A percentile compares a stretch with the other conserved stretches of the same genome.
Evolutionary conservation across 1,140 invertebrate species (phyloP).

Genomic region (Helicoverpa zea): DNA sequence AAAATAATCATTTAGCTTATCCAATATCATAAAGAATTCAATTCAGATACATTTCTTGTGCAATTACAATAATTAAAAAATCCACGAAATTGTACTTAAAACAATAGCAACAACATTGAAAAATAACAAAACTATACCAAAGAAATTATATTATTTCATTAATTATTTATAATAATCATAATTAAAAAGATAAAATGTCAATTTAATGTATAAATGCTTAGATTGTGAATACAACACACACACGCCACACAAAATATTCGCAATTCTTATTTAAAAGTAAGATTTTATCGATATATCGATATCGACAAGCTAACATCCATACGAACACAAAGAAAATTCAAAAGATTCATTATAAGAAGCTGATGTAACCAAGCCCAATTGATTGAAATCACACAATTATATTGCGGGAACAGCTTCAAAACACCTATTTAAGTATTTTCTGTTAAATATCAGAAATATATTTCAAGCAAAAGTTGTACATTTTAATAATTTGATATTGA

Average conservation of each 20-base stretch:
- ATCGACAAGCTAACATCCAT: neutral
- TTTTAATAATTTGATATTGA: neutral
- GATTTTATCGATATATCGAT: neutral
- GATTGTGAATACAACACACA: neutral
- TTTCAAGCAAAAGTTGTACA: constrained; percentile 28
- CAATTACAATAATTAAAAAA: constrained; percentile 31
- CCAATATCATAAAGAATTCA: constrained; percentile 24
- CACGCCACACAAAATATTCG: constrained; percentile 24
- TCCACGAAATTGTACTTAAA: constrained; percentile 19
- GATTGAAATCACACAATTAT: constrained; percentile 20
- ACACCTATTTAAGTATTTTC: constrained; percentile 20
- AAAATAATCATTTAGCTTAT: constrained; percentile 56
- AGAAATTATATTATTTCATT: constrained; percentile 22
- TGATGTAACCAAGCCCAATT: constrained; percentile 2
- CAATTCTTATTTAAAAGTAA: neutral
- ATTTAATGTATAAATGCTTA: constrained; percentile 9
- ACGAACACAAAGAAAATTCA: neutral
- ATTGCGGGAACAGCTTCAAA: neutral
- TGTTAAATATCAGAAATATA: constrained; percentile 20
- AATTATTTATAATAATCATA: constrained; percentile 5
- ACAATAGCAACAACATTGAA: constrained; percentile 22
- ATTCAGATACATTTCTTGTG: constrained; percentile 33
- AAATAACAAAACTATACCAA: constrained; percentile 29
- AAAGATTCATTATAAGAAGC: neutral
- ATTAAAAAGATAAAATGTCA: constrained; percentile 3